Base-by-base conservation (phyloP, 2,888 invertebrate genomes). In the Habrosyne pyritoides region DNA sequence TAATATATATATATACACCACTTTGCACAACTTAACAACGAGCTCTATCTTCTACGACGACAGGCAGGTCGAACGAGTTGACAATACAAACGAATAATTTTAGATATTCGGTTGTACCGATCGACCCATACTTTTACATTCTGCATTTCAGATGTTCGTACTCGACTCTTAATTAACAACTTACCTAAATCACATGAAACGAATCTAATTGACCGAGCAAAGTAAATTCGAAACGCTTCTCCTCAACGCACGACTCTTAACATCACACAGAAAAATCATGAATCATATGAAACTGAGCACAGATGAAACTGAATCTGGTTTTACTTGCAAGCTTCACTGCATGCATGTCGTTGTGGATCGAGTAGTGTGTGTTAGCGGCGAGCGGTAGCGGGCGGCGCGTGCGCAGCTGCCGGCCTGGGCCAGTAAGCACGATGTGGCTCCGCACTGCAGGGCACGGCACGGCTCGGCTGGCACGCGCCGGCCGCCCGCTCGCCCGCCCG, bases 201-300 rank as follows among this genome's bases (percentile, higher is more conserved):
- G 77, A 80, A 76, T 83, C 74, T 76, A 73, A 77, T 79, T 80
- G 73, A 86, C 81, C 87, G 84, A 87, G 84, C 87, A 87, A 89
- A 88, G 91, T 92, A 92, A 92, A 92, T 92, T 92, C 91, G 91
- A 91, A 91, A 92, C 91, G 91, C 91, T 91, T 91, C 91, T 91
- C 91, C 89, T 90, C 91, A 91, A 92, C 89, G 91, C 91, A 92
- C 91, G 91, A 92, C 91, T 91, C 91, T 89, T 88, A 72, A 92
- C 91, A 92, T 90, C 86, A 92, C 91, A 92, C 91, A 91, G 84
- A 83, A 86, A 79, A 83, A 89, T 90, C 91, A 91, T 90, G 76
- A 90, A 84, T 90, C 91, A 91, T 91, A 90, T 87, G 82, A 91
- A 90, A 91, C 91, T 91, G 85, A 89, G 91, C 91, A 91, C 91